Evolutionary conservation across 2,888 invertebrate species (phyloP).

Genomic region (Ophion ellenae): DNA sequence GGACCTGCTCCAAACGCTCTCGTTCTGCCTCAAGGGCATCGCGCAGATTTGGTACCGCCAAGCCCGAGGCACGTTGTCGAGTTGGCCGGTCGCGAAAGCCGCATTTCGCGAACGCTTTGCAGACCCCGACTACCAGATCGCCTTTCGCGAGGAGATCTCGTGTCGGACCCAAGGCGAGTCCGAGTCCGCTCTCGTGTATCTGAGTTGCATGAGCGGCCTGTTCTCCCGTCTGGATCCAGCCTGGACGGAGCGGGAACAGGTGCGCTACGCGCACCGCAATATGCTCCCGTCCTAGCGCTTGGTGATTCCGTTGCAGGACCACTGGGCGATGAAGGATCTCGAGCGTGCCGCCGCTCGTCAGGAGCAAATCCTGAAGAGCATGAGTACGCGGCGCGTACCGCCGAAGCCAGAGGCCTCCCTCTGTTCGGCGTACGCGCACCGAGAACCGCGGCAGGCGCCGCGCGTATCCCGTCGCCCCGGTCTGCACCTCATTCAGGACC

Average conservation of each 20-base stretch:
- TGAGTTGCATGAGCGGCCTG: constrained; percentile 30
- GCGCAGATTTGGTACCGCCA: constrained; percentile 29
- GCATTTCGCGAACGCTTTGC: constrained; percentile 27
- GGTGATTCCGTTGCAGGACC: too few species aligned
- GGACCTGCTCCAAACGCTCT: constrained; percentile 10
- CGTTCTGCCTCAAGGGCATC: constrained; percentile 14
- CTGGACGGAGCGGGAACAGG: too few species aligned
- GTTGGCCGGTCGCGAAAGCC: neutral
- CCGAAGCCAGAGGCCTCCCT: neutral
- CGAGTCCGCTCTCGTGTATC: constrained; percentile 13
- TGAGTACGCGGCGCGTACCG: neutral
- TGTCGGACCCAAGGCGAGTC: constrained; percentile 18
- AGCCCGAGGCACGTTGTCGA: neutral
- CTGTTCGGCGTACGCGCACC: too few species aligned
- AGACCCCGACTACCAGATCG: constrained; percentile 43
- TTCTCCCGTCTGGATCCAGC: too few species aligned
- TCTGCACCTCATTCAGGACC: too few species aligned
- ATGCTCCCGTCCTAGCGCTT: too few species aligned
- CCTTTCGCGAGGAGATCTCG: constrained; percentile 11
- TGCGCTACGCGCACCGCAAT: too few species aligned
- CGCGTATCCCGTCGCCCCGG: too few species aligned
- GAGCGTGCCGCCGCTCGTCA: neutral
- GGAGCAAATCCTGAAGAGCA: neutral
- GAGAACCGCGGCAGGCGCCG: too few species aligned
- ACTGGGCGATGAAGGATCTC: neutral